Percentiles rank a stretch among this genome's conserved stretches.
phyloP scores from a whole-genome alignment of 2,888 invertebrate species.

The Camptogramma bilineatum region DNA sequence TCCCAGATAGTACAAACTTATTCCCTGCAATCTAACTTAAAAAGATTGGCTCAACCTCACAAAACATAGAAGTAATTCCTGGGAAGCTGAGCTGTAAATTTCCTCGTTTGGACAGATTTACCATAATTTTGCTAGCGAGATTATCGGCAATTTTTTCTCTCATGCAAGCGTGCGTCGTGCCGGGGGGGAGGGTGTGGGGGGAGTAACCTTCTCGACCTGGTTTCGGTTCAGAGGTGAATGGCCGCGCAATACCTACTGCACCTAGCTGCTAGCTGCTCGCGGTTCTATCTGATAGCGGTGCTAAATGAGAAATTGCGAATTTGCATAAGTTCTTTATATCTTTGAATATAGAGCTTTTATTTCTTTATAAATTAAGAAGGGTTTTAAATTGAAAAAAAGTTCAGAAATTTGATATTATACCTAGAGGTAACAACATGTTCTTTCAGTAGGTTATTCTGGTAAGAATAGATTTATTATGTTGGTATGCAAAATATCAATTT shows the following conservation, averaged over 20 bases:
- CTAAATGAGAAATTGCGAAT: slow-evolving; percentile 28
- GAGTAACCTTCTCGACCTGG: slow-evolving; percentile 73
- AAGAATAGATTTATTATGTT: no score
- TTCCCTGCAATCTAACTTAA: neutral
- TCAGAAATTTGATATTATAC: no score
- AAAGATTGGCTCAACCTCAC: slow-evolving; percentile 1
- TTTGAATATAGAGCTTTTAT: neutral
- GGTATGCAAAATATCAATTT: no score
- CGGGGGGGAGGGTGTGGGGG: slow-evolving; percentile 33
- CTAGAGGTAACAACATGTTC: no score
- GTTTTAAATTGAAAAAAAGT: no score
- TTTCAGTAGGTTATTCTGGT: no score
- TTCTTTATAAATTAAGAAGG: neutral
- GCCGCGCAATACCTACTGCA: slow-evolving; percentile 62
- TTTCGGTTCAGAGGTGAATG: slow-evolving; percentile 80
- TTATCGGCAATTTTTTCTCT: slow-evolving; percentile 42
- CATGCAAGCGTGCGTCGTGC: slow-evolving; percentile 41
- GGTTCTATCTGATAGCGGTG: slow-evolving; percentile 35
- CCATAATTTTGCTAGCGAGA: slow-evolving; percentile 33
- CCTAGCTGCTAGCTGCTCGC: slow-evolving; percentile 47
- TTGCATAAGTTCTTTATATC: slow-evolving; percentile 25
- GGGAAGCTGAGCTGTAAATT: neutral
- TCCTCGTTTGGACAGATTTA: slow-evolving; percentile 19
- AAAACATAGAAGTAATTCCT: neutral
- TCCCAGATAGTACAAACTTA: slow-evolving; percentile 3